These are phyloP conservation scores for Brachionus calyciflorus DNA, from an alignment of 1,140 invertebrate species.

Conservation along the genomic window DNA sequence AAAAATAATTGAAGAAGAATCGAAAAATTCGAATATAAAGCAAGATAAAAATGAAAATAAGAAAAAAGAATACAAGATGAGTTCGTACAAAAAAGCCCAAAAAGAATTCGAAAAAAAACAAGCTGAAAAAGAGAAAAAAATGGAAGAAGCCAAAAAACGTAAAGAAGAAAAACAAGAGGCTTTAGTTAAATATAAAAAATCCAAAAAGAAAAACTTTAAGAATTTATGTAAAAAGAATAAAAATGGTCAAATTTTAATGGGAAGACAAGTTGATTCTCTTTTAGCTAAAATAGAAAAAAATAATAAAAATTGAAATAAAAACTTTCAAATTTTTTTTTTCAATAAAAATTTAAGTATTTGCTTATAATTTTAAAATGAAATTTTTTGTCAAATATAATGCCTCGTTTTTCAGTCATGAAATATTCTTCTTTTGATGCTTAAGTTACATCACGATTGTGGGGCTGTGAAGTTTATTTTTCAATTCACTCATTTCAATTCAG, in stretches of 20 bases:
- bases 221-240: constrained; percentile 29
- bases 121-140: neutral
- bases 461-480: too few relatives aligned
- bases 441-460: too few relatives aligned
- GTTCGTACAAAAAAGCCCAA: constrained; percentile 33
- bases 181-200: constrained; percentile 43
- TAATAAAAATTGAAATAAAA: neutral
- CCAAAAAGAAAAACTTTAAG: constrained; percentile 36
- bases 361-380: too few relatives aligned
- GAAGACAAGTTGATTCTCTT: constrained; percentile 11
- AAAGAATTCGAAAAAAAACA: constrained; percentile 17
- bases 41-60: neutral
- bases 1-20: neutral
- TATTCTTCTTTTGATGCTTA: too few relatives aligned
- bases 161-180: constrained; percentile 27
- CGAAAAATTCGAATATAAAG: too few relatives aligned
- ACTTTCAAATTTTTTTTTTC: neutral
- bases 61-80: neutral
- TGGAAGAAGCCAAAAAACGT: constrained; percentile 9
- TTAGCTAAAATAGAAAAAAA: constrained; percentile 43
- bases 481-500: too few relatives aligned
- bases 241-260: constrained; percentile 34
- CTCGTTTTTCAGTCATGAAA: too few relatives aligned
- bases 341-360: too few relatives aligned
- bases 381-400: too few relatives aligned